Evolutionary conservation across 2,888 invertebrate genomes (phyloP).

Genomic region (Zaprionus bogoriensis): DNA sequence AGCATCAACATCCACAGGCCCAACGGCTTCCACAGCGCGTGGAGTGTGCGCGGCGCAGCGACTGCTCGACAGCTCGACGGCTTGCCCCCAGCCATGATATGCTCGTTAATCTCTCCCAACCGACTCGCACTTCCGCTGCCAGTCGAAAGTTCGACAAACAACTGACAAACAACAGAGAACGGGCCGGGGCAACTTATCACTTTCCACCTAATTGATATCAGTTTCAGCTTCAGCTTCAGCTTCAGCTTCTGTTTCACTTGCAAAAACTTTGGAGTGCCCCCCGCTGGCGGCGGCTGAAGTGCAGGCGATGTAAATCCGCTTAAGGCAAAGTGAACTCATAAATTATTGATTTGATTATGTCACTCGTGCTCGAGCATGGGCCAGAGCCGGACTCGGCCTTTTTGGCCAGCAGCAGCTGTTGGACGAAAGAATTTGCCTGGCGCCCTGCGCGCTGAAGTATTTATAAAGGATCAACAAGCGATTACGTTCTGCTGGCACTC

Average conservation of each 20-base stretch:
- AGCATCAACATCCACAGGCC: conserved; percentile 62
- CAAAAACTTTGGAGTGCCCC: conserved; percentile 45
- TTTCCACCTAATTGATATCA: conserved; percentile 75
- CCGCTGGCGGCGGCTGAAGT: conserved; percentile 37
- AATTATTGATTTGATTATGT: conserved; percentile 78
- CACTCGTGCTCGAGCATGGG: conserved; percentile 44
- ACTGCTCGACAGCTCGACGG: not conserved
- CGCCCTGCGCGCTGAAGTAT: conserved; percentile 46
- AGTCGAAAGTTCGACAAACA: conserved; percentile 64
- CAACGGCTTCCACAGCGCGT: conserved; percentile 53
- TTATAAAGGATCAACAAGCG: conserved; percentile 78
- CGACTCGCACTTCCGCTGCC: conserved; percentile 1
- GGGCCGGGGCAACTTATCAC: conserved; percentile 63
- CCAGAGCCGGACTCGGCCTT: conserved; percentile 1
- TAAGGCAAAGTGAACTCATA: conserved; percentile 73
- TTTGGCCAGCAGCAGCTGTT: conserved; percentile 33
- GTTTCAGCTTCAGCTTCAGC: conserved; percentile 57
- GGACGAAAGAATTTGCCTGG: conserved; percentile 40
- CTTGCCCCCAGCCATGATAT: not conserved
- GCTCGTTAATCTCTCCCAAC: conserved; percentile 8
- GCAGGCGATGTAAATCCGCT: conserved; percentile 73
- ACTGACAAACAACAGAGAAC: conserved; percentile 35
- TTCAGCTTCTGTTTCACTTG: conserved; percentile 50
- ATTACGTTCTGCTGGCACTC: conserved; percentile 67
- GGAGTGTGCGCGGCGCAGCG: conserved; percentile 60